These are phyloP conservation scores for Belonocnema kinseyi DNA, from an alignment of 1,140 invertebrate species.

Conservation along the genomic window DNA sequence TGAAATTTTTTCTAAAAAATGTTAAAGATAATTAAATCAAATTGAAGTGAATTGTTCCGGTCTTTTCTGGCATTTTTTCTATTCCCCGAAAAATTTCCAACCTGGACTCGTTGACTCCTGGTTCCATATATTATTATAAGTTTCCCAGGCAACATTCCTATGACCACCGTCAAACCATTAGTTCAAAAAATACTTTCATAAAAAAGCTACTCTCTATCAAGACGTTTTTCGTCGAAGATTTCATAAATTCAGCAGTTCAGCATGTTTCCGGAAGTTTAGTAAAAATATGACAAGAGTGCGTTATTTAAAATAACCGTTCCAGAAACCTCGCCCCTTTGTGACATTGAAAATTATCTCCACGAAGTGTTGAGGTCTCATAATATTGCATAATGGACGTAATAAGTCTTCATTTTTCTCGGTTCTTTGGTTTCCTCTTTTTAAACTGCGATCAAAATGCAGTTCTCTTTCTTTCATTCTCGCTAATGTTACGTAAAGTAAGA, in stretches of 20 bases:
- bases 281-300: background rate
- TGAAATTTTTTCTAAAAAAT: too few species aligned
- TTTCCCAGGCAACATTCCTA: too few species aligned
- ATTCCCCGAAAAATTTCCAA: too few species aligned
- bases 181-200: too few species aligned
- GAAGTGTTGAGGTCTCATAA: constrained; percentile 11
- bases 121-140: too few species aligned
- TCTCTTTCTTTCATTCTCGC: background rate
- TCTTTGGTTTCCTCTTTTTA: background rate
- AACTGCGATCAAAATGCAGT: background rate
- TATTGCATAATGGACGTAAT: constrained; percentile 4
- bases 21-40: too few species aligned
- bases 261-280: constrained; percentile 3
- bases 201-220: too few species aligned
- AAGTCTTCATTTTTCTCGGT: constrained; percentile 15
- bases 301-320: background rate
- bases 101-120: too few species aligned
- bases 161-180: too few species aligned
- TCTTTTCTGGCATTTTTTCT: too few species aligned
- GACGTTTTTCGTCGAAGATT: too few species aligned
- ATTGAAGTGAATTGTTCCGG: too few species aligned
- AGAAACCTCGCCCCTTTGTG: background rate
- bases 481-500: constrained; percentile 55
- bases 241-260: background rate
- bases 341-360: constrained; percentile 17